A percentile compares a stretch with the other conserved stretches of the same genome.
Conservation (phyloP, 2,113 vertebrate genomes). For the Sorex araneus region DNA sequence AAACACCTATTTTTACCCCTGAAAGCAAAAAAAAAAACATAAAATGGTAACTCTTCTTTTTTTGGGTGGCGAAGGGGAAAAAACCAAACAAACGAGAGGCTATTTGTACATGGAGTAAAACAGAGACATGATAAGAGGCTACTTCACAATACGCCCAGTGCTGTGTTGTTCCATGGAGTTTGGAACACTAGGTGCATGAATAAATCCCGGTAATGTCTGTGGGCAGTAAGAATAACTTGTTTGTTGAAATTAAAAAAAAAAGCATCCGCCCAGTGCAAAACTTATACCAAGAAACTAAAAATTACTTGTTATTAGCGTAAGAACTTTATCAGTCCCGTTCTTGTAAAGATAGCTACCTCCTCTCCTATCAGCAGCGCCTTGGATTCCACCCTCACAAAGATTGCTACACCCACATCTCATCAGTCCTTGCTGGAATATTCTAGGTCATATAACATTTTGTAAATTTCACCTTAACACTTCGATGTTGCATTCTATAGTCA, state of each 20-base stretch:
- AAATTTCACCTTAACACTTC: not conserved
- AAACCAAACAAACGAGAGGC: not conserved
- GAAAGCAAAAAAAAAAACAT: not conserved
- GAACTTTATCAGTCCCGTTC: not conserved
- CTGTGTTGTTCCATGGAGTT: conserved; percentile 15
- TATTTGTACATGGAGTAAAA: conserved; percentile 35
- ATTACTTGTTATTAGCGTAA: not conserved
- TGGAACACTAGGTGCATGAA: not conserved
- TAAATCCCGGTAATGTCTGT: conserved; percentile 49
- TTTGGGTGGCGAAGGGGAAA: not conserved
- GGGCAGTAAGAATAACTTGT: conserved; percentile 63
- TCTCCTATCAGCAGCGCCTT: not conserved
- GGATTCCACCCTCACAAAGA: not conserved
- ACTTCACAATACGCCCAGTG: not conserved
- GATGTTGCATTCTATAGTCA: not conserved
- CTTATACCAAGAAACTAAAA: not conserved
- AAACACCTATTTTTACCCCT: not conserved
- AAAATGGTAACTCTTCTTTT: conserved; percentile 26
- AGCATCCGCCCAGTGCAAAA: conserved; percentile 18
- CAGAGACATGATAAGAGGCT: not conserved
- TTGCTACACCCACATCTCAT: not conserved
- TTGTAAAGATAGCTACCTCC: not conserved
- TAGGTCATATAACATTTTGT: not conserved
- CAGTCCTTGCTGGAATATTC: not conserved
- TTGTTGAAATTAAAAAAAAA: not conserved